Conservation (phyloP, 2,888 invertebrate species). For the Drosophila recens region DNA sequence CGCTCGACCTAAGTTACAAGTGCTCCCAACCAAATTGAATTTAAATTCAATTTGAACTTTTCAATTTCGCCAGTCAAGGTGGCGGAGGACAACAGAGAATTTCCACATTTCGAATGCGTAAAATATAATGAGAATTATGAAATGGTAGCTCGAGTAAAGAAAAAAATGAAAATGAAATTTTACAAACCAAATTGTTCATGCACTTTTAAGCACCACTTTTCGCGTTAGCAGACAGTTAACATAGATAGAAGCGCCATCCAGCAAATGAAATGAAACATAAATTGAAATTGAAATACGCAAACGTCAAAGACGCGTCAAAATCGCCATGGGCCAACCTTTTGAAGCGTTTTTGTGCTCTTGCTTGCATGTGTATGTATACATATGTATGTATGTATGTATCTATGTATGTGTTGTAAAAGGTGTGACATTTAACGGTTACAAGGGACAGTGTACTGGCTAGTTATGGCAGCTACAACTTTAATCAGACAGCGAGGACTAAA, state of each 20-base stretch:
- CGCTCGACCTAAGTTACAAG: conserved; percentile 49
- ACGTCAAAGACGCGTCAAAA: conserved; percentile 47
- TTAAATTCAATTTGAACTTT: conserved; percentile 85
- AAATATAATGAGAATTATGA: conserved; percentile 75
- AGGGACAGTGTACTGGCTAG: conserved; percentile 25
- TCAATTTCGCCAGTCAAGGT: conserved; percentile 77
- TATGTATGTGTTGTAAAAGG: conserved; percentile 21
- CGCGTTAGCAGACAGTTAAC: conserved; percentile 47
- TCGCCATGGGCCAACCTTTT: conserved; percentile 46
- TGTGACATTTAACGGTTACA: conserved; percentile 49
- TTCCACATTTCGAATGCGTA: conserved; percentile 72
- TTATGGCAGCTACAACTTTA: conserved; percentile 61
- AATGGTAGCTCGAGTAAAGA: conserved; percentile 30
- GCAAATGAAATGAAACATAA: conserved; percentile 72
- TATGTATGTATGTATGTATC: too few relatives aligned
- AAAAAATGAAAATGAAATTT: conserved; percentile 68
- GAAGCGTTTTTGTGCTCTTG: conserved; percentile 34
- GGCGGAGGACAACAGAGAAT: conserved; percentile 31
- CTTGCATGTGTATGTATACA: too few relatives aligned
- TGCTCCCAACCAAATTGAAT: conserved; percentile 82
- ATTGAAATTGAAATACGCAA: conserved; percentile 65
- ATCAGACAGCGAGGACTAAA: conserved; percentile 48
- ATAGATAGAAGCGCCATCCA: conserved; percentile 23
- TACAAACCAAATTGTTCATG: conserved; percentile 77
- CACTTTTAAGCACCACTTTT: conserved; percentile 72